Conservation (phyloP, 2,113 vertebrate species). For the Pipa parva region DNA sequence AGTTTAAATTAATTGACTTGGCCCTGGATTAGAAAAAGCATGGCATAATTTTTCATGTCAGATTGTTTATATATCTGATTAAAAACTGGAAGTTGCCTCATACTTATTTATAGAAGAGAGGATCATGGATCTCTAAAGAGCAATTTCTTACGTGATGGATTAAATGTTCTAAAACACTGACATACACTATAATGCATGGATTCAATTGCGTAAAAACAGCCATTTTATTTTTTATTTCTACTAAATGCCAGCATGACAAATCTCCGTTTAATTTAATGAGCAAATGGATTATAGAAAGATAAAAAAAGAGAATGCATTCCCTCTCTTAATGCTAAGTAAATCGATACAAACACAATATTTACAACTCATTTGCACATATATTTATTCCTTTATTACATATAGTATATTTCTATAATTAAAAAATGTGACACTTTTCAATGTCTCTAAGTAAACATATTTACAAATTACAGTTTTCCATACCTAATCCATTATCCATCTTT, state of each 20-base stretch:
- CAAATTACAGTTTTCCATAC: too few species aligned
- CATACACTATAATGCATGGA: not conserved
- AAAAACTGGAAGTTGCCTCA: not conserved
- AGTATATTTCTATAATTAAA: too few species aligned
- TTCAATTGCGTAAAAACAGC: not conserved
- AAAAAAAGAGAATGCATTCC: too few species aligned
- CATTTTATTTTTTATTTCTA: not conserved
- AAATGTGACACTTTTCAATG: too few species aligned
- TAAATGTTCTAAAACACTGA: not conserved
- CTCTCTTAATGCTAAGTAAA: too few species aligned
- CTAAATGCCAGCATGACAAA: not conserved
- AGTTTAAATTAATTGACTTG: not conserved
- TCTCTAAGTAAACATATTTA: too few species aligned
- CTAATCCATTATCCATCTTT: too few species aligned
- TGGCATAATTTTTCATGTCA: not conserved
- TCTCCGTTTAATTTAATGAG: too few species aligned
- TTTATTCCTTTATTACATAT: too few species aligned
- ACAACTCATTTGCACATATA: too few species aligned
- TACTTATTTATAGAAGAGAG: not conserved
- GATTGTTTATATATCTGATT: conserved; percentile 1
- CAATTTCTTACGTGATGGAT: not conserved
- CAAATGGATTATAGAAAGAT: too few species aligned
- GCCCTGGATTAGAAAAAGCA: not conserved
- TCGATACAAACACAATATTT: too few species aligned
- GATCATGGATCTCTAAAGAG: not conserved